Conservation (phyloP, 2,888 invertebrate genomes). For the Ichneumoninae sp. region DNA sequence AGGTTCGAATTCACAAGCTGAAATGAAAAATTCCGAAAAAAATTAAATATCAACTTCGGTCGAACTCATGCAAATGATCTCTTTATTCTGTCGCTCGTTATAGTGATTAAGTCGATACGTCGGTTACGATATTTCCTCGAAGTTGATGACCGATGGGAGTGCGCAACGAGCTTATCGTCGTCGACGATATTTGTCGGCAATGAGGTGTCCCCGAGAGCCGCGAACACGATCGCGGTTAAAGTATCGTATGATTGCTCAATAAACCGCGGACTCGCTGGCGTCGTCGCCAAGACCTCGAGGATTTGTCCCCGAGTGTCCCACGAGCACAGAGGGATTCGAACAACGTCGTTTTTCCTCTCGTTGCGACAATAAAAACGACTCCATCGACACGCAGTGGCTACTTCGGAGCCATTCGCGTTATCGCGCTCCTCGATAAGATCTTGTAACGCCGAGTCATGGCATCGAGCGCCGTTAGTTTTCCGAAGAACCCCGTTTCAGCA, state of each 20-base stretch:
- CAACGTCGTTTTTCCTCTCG: slow-evolving; percentile 14
- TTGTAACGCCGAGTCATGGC: not conserved
- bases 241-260: slow-evolving; percentile 65
- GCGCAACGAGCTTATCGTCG: slow-evolving; percentile 49
- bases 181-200: slow-evolving; percentile 20
- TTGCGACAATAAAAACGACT: slow-evolving; percentile 30
- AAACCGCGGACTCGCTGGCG: slow-evolving; percentile 66
- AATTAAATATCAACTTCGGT: not conserved
- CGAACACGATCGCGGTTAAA: slow-evolving; percentile 56
- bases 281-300: slow-evolving; percentile 57
- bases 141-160: slow-evolving; percentile 15
- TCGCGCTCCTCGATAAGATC: not conserved
- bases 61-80: too few species aligned
- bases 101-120: slow-evolving; percentile 13
- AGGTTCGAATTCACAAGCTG: too few species aligned
- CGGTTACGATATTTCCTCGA: slow-evolving; percentile 28
- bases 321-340: not conserved
- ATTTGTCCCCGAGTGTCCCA: slow-evolving; percentile 22
- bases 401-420: not conserved
- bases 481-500: not conserved
- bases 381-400: not conserved
- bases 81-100: not conserved
- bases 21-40: not conserved
- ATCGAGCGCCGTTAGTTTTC: not conserved
- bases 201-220: slow-evolving; percentile 42